Evolutionary conservation across 2,888 invertebrate genomes (phyloP).

Genomic region (Oligia fasciuncula): DNA sequence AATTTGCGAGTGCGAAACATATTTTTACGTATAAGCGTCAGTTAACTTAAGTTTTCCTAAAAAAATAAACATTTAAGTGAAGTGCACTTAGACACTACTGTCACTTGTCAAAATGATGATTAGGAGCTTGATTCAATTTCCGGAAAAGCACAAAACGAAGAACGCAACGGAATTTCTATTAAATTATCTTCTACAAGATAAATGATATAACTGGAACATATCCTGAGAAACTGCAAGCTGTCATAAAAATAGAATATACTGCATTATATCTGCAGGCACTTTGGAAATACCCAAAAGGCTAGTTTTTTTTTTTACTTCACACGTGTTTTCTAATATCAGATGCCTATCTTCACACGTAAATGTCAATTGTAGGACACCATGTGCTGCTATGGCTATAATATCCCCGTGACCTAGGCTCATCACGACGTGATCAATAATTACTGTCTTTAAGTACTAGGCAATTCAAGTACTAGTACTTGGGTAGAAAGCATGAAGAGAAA

Average conservation of each 20-base stretch:
- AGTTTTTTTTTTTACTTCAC: background rate
- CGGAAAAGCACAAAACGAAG: background rate
- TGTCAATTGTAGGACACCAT: conserved; percentile 9
- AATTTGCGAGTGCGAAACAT: too few species aligned
- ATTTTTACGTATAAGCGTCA: too few species aligned
- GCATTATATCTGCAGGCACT: background rate
- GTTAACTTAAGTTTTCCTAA: background rate
- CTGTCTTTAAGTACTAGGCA: background rate
- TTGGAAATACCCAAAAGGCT: background rate
- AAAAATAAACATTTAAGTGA: background rate
- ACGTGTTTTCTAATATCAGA: background rate
- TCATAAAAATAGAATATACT: background rate
- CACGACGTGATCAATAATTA: conserved; percentile 26
- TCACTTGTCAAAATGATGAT: background rate
- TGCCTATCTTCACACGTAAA: conserved; percentile 23
- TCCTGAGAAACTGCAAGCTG: background rate
- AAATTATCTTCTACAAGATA: background rate
- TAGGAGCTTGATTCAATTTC: background rate
- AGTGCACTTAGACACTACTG: background rate
- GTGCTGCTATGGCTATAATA: background rate
- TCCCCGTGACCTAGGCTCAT: conserved; percentile 1
- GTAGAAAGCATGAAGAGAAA: conserved; percentile 45
- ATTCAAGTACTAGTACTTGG: conserved; percentile 11
- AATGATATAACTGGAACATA: background rate
- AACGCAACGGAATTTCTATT: background rate